Conservation (phyloP, 2,888 invertebrate species). For the Ptilodon capucinus region DNA sequence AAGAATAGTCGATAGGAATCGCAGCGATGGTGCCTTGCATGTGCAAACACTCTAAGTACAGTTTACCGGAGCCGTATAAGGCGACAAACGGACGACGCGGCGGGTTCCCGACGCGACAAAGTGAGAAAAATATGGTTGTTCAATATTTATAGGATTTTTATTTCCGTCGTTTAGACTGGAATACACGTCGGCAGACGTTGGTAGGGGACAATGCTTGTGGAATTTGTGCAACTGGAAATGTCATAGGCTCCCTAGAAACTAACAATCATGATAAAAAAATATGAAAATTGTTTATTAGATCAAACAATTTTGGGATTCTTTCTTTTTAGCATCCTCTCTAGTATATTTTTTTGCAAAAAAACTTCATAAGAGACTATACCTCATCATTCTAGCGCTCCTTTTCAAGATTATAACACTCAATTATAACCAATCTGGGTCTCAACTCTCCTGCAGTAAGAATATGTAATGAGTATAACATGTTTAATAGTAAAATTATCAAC, state of each 20-base stretch:
- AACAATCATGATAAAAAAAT: no score
- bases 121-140: constrained; percentile 81
- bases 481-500: no score
- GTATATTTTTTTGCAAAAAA: no score
- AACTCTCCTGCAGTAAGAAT: no score
- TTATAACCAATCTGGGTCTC: no score
- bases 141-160: constrained; percentile 81
- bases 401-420: no score
- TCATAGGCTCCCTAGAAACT: constrained; percentile 3
- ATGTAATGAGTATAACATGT: no score
- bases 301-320: no score
- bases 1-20: constrained; percentile 5
- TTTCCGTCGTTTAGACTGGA: constrained; percentile 75
- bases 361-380: no score
- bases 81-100: constrained; percentile 53
- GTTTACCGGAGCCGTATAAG: constrained; percentile 42
- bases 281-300: no score
- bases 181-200: constrained; percentile 56
- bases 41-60: constrained; percentile 37
- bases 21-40: constrained; percentile 12
- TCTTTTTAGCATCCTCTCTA: no score
- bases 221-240: constrained; percentile 40
- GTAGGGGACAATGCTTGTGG: constrained; percentile 46
- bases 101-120: constrained; percentile 68
- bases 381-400: no score